Evolutionary conservation across 2,113 vertebrate species (phyloP), one percentile per base, ranked within the genome.

Genomic region (Noturus placidus): DNA sequence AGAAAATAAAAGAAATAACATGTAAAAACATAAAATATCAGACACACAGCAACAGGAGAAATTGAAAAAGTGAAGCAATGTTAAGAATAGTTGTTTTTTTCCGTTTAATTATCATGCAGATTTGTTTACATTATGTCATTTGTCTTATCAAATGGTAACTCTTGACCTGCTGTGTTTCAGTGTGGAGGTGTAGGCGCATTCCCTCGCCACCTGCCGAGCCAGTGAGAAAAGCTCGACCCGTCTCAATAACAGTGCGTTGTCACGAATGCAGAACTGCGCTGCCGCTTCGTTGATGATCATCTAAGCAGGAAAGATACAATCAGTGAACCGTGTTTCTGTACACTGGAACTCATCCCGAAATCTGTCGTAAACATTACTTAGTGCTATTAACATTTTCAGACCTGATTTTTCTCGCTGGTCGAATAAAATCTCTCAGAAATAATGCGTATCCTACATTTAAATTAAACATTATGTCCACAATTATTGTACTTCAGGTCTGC

Each of bases 281-380:
- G 98, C 97, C 0, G 97, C 98, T 91, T 99, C 98, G 0, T 99
- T 99, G 94, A 98, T 98, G 93, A 98, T 98, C 92, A 99, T 90
- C 98, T 99, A 93, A 86, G 90, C 89, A 87, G 54, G 88, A 88
- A 89, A 91, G 59, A 82, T n/a, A 38, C 14, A 35, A 35, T 30
- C 38, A 80, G 17, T 19, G 17, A 80, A 22, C 2, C 27, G 27
- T 10, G 57, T 42, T 82, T 38, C 79, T 30, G 27, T 83, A 82
- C 57, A 10, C 27, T 52, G 19, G 6, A 46, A 69, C 52, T 30
- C 42, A 46, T 63, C 35, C 25, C n/a, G 10, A 38, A 22, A n/a
- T 11, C 61, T 27, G 61, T 63, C 9, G 0, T 6, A 69, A 69
- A 69, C 17, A n/a, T 30, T 13, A 67, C 11, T n/a, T n/a, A 67